Conservation (phyloP, 1,140 invertebrate species). For the Cydia fagiglandana region DNA sequence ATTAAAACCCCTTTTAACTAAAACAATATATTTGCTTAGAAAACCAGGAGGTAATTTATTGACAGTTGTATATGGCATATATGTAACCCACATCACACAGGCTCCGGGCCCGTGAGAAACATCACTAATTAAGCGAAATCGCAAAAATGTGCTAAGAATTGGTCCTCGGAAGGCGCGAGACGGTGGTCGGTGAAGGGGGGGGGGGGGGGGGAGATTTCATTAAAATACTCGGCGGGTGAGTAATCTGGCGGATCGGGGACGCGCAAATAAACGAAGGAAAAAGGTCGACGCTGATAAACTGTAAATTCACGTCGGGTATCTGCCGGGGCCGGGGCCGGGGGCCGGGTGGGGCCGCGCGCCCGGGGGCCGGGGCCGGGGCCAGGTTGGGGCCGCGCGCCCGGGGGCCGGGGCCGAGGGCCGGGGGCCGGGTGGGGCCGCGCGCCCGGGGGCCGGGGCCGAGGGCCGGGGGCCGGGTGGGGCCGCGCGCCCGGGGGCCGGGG, state of each 20-base stretch:
- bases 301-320: slow-evolving; percentile 6
- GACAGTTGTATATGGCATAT: not conserved
- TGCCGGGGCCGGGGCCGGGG: no score
- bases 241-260: slow-evolving; percentile 19
- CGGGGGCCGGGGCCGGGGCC: not conserved
- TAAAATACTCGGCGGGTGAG: slow-evolving; percentile 12
- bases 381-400: not conserved
- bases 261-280: not conserved
- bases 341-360: not conserved
- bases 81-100: not conserved
- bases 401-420: not conserved
- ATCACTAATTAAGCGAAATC: slow-evolving; percentile 29
- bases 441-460: not conserved
- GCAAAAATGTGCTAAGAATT: slow-evolving; percentile 25
- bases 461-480: no score
- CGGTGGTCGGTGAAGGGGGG: not conserved
- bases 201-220: not conserved
- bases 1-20: not conserved
- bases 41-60: slow-evolving; percentile 7
- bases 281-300: slow-evolving; percentile 10
- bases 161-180: slow-evolving; percentile 8
- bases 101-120: slow-evolving; percentile 18
- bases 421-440: not conserved
- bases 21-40: not conserved
- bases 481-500: not conserved